These are phyloP conservation scores for Sturnira hondurensis DNA, from an alignment of 2,113 vertebrate species.

Conservation along the genomic window DNA sequence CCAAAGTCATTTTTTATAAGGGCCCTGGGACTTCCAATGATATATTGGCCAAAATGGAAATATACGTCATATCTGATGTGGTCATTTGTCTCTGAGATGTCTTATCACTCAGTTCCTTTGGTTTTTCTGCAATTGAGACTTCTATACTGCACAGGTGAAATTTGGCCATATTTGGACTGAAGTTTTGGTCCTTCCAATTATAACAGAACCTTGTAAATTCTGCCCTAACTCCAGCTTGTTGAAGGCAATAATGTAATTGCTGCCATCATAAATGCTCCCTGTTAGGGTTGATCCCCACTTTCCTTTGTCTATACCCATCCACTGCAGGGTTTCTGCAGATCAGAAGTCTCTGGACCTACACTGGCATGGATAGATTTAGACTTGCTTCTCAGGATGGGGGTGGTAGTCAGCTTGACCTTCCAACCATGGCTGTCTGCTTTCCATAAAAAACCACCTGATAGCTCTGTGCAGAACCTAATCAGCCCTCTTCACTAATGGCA, in stretches of 20 bases:
- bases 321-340: not conserved
- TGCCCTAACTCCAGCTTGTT: rapidly evolving
- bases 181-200: not conserved
- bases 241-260: not conserved
- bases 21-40: not conserved
- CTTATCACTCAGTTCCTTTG: not conserved
- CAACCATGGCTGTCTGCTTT: not conserved
- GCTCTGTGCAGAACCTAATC: too few relatives aligned
- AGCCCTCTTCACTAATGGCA: too few relatives aligned
- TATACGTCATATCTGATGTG: rapidly evolving
- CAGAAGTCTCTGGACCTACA: not conserved
- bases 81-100: not conserved
- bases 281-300: rapidly evolving
- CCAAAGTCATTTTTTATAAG: not conserved
- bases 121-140: not conserved
- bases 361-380: not conserved
- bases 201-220: not conserved
- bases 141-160: not conserved
- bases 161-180: not conserved
- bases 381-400: too few relatives aligned
- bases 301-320: not conserved
- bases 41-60: not conserved
- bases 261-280: rapidly evolving
- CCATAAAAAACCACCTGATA: not conserved
- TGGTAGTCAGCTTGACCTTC: not conserved